phyloP scores from a whole-genome alignment of 2,113 vertebrate species.

The Gymnobelideus leadbeateri region DNA sequence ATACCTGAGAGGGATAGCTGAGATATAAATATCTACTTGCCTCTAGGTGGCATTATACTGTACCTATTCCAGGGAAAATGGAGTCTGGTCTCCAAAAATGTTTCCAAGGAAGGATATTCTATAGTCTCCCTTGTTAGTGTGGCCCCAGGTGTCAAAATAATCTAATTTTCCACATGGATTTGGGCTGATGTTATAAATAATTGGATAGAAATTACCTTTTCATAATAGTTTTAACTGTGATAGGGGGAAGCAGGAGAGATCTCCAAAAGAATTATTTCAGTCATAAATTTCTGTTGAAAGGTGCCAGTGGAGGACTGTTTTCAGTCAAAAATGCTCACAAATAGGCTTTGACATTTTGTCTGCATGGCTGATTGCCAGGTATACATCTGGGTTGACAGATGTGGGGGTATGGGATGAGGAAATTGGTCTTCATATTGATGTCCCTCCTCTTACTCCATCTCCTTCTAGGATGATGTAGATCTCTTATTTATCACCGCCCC shows the following conservation, averaged over 20 bases:
- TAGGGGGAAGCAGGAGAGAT: conserved; percentile 14
- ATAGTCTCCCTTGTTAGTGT: conserved; percentile 38
- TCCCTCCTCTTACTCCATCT: not conserved
- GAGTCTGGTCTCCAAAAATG: not conserved
- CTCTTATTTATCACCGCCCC: not conserved
- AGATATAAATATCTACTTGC: not conserved
- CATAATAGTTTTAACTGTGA: conserved; percentile 48
- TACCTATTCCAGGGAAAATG: not conserved
- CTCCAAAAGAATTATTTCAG: conserved; percentile 63
- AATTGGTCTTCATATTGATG: not conserved
- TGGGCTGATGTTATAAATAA: conserved; percentile 64
- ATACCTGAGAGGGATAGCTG: not conserved
- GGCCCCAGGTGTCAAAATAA: conserved; percentile 58
- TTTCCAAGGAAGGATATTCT: not conserved
- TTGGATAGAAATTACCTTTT: conserved; percentile 57
- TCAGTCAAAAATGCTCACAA: conserved; percentile 25
- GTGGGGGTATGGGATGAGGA: not conserved
- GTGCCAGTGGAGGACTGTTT: conserved; percentile 18
- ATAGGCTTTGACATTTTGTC: conserved; percentile 16
- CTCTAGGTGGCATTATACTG: conserved; percentile 10
- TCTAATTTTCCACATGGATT: conserved; percentile 49
- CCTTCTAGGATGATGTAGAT: not conserved
- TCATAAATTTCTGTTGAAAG: conserved; percentile 59
- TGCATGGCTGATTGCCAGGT: not conserved
- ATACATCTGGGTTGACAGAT: conserved; percentile 8